A percentile compares a stretch with the other conserved stretches of the same genome.
Evolutionary conservation across 2,113 vertebrate species (phyloP).

Genomic region (Gymnobelideus leadbeateri): DNA sequence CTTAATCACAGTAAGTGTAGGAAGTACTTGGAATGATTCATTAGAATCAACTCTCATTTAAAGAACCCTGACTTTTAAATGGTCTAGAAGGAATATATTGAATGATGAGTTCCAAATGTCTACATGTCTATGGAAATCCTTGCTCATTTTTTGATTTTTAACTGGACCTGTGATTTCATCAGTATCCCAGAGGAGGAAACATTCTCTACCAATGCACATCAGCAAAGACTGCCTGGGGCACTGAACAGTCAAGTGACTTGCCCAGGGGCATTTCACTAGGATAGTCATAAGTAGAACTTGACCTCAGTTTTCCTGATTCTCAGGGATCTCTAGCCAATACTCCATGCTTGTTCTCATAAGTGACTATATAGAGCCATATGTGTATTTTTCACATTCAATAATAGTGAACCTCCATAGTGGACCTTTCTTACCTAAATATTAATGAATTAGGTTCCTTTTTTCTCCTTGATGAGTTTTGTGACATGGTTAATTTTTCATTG

Average conservation of each 20-base stretch:
- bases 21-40: background rate
- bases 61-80: constrained; percentile 15
- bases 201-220: background rate
- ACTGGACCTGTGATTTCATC: constrained; percentile 24
- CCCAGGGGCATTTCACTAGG: background rate
- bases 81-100: background rate
- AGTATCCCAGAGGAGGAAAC: background rate
- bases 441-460: constrained; percentile 17
- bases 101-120: constrained; percentile 25
- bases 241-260: background rate
- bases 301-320: background rate
- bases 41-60: constrained; percentile 1
- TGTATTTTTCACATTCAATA: constrained; percentile 27
- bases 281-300: background rate
- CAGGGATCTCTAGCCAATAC: background rate
- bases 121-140: background rate
- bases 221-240: background rate
- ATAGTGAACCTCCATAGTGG: background rate
- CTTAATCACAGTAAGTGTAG: constrained; percentile 92
- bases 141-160: constrained; percentile 27
- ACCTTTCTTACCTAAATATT: constrained; percentile 30
- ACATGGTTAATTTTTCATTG: constrained; percentile 30
- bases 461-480: background rate
- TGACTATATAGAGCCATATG: constrained; percentile 10
- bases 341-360: background rate